These are phyloP conservation scores for Artibeus lituratus DNA, from an alignment of 2,797 vertebrate genomes.

Conservation along the genomic window DNA sequence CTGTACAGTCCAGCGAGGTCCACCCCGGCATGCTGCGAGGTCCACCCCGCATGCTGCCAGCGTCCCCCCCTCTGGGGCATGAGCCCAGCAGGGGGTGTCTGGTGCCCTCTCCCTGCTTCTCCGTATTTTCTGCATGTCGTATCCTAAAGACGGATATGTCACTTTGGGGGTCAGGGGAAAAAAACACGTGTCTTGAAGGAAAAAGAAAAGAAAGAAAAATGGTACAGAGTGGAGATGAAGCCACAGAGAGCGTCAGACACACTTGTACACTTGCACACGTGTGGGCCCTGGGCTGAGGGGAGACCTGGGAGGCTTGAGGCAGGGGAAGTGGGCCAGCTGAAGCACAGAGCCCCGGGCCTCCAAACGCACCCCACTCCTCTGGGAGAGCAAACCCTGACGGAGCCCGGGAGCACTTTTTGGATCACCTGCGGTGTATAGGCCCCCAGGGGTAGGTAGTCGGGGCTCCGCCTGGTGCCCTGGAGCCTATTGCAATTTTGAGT, in stretches of 20 bases:
- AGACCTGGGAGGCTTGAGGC: fast-evolving
- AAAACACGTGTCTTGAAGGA: background rate
- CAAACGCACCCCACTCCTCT: no score
- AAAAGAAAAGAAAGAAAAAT: constrained; percentile 10
- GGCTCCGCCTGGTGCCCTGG: background rate
- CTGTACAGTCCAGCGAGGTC: fast-evolving
- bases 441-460: background rate
- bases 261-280: fast-evolving
- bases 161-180: background rate
- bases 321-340: background rate
- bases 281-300: background rate
- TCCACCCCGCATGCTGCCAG: fast-evolving
- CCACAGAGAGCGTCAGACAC: background rate
- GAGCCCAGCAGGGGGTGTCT: no score
- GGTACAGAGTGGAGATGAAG: background rate
- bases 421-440: background rate
- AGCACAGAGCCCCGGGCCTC: background rate
- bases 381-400: background rate
- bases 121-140: background rate
- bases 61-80: background rate
- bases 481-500: no score
- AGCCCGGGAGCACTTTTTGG: background rate
- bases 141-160: background rate
- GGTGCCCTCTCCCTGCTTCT: background rate
- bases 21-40: fast-evolving